Evolutionary conservation across 2,888 invertebrate species (phyloP), one percentile per base, ranked within the genome.

Genomic region (Tortricodes alternella): DNA sequence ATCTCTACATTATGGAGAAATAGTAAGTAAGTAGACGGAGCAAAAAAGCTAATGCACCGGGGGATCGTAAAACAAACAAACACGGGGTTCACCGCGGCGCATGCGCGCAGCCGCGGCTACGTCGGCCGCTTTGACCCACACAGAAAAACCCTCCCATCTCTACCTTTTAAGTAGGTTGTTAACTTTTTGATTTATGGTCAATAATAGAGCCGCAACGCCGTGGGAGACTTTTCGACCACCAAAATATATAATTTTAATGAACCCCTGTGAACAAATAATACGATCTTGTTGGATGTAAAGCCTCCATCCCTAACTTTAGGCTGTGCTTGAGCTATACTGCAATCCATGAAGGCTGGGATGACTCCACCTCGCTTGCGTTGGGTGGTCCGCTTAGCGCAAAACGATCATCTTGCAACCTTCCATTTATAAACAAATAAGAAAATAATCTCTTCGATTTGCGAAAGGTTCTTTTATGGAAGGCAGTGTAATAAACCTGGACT

Each of bases 141-240:
- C 70, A 88, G 87, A 89, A 90, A 90, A 90, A 89, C 88, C 82
- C 69, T 80, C 78, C 84, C 85, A 80, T 76, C 83, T 78, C 78
- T 82, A 83, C 84, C 89, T 90, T 89, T 89, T 90, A 89, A 89
- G 89, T 86, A 89, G 87, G 90, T 90, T 89, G 90, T 90, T 90
- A 90, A 89, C 87, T 86, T 90, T 90, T 89, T 89, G 90, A 90
- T 90, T 90, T 89, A 90, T 88, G 85, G 83, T 83, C 88, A 89
- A 89, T 89, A 90, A 90, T 90, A 89, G 89, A 89, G 89, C 89
- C 80, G 85, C 86, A 88, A 85, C 88, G 78, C 89, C 84, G 88
- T 89, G 89, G 89, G 90, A 89, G 88, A 85, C 87, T 87, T 65
- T 65, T 71, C 74, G 80, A 81, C 86, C 83, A 83, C 84, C 80